A percentile compares a stretch with the other conserved stretches of the same genome.
Evolutionary conservation across 1,140 invertebrate genomes (phyloP).

Genomic region (Danaus plexippus): DNA sequence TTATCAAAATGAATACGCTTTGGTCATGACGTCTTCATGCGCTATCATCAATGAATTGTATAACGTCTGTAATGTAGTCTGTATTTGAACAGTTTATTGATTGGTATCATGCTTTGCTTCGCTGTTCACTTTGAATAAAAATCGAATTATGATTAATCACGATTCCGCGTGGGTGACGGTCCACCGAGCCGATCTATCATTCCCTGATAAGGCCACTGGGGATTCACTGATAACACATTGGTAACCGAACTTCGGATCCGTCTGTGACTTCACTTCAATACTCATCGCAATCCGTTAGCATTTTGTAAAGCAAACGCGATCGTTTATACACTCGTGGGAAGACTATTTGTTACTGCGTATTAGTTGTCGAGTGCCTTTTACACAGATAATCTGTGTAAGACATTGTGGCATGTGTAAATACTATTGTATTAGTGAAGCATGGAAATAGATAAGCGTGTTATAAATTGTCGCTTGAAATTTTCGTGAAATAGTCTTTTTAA

Average conservation of each 20-base stretch:
- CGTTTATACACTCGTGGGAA: constrained; percentile 13
- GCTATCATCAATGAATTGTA: constrained; percentile 68
- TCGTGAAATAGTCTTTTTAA: too few relatives aligned
- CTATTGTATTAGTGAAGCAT: too few relatives aligned
- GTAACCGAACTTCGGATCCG: constrained; percentile 44
- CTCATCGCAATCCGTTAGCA: constrained; percentile 33
- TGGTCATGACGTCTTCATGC: constrained; percentile 61
- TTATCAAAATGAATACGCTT: constrained; percentile 42
- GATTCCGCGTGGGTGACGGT: constrained; percentile 64
- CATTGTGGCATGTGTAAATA: too few relatives aligned
- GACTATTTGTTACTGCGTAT: constrained; percentile 16
- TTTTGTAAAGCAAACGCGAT: constrained; percentile 27
- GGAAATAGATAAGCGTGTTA: too few relatives aligned
- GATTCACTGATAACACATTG: constrained; percentile 61
- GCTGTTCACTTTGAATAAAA: constrained; percentile 72
- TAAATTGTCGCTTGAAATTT: too few relatives aligned
- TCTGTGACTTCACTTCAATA: constrained; percentile 37
- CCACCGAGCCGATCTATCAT: constrained; percentile 65
- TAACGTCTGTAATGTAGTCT: constrained; percentile 62
- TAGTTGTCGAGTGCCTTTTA: too few relatives aligned
- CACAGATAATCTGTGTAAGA: too few relatives aligned
- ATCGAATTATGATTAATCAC: constrained; percentile 72
- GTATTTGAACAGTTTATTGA: constrained; percentile 70
- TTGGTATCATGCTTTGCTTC: constrained; percentile 68
- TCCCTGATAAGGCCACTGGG: constrained; percentile 68